Evolutionary conservation across 2,113 vertebrate species (phyloP), one percentile per base, ranked within the genome.

Genomic region (Toxotes chatareus): DNA sequence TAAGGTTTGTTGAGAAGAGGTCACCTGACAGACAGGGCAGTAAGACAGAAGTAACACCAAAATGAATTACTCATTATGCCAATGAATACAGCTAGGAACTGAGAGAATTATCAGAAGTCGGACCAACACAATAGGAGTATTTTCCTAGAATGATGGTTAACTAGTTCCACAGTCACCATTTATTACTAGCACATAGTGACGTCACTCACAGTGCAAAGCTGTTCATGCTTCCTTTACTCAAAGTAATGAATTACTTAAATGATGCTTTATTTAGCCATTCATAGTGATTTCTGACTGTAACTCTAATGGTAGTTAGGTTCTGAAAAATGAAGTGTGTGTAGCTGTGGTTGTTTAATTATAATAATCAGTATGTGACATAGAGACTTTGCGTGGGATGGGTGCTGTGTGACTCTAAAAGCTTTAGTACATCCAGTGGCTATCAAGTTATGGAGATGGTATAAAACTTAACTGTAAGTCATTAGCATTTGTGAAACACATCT

Each of bases 1-100:
- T 96, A 1, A 88, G 34, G 74, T 95, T 90, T 3, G 91, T 72
- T 0, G 90, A 93, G 72, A 96, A 95, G 44, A 97, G 94, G 1
- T 95, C 95, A 60, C 95, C 97, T 98, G 72, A 71, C 1, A 57
- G 27, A 73, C 1, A 74, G 40, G 8, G 44, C n/a, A 4, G 2
- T 8, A 23, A 46, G 9, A 79, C 27, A 61, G 7, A 69, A 32
- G 1, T 44, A 12, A 17, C 62, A 61, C 6, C 27, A 64, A 51
- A 38, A 1, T 17, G 19, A 31, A 51, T 63, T 27, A 1, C 38
- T 70, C 14, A 59, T 47, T 4, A 56, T 42, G 12, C 14, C 3
- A 34, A 5, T 14, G 6, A 1, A 1, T 42, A 32, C 17, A 65
- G 7, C 4, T 9, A 4, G 38, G 3, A 27, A 19, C 12, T 57